Percentiles rank a stretch among this genome's conserved stretches.
Evolutionary conservation across 2,113 vertebrate species (phyloP).

Genomic region (Trichomycterus rosablanca): DNA sequence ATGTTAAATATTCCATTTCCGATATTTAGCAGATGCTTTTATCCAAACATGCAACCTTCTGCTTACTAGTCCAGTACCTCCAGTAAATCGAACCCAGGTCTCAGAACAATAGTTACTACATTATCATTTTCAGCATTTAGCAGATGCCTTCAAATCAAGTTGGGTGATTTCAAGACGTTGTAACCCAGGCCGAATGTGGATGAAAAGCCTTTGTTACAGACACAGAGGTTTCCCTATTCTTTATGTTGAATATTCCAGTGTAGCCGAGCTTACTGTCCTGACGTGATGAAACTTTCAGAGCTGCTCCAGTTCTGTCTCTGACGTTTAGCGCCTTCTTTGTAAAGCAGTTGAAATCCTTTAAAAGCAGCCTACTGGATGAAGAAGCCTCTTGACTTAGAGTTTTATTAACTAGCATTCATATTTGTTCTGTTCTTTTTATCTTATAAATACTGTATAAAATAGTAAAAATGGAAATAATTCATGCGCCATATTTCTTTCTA

Average conservation of each 20-base stretch:
- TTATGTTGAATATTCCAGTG: conserved; percentile 12
- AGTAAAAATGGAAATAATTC: too few species aligned
- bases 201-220: conserved; percentile 19
- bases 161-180: too few species aligned
- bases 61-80: too few species aligned
- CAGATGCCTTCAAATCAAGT: too few species aligned
- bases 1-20: too few species aligned
- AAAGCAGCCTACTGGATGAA: conserved; percentile 38
- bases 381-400: conserved; percentile 53
- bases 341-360: conserved; percentile 27
- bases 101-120: too few species aligned
- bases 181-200: conserved; percentile 13
- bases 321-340: conserved; percentile 24
- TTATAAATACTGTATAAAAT: too few species aligned
- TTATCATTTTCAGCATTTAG: too few species aligned
- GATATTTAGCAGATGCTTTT: too few species aligned
- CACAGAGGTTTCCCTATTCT: conserved; percentile 6
- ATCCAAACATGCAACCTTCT: too few species aligned
- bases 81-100: too few species aligned
- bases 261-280: conserved; percentile 37
- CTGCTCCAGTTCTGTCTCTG: conserved; percentile 68
- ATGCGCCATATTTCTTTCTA: conserved; percentile 53
- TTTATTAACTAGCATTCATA: conserved; percentile 69
- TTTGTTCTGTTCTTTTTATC: conserved; percentile 52
- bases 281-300: conserved; percentile 68